Evolutionary conservation across 1,140 invertebrate species (phyloP).

Genomic region (Seison nebaliae): DNA sequence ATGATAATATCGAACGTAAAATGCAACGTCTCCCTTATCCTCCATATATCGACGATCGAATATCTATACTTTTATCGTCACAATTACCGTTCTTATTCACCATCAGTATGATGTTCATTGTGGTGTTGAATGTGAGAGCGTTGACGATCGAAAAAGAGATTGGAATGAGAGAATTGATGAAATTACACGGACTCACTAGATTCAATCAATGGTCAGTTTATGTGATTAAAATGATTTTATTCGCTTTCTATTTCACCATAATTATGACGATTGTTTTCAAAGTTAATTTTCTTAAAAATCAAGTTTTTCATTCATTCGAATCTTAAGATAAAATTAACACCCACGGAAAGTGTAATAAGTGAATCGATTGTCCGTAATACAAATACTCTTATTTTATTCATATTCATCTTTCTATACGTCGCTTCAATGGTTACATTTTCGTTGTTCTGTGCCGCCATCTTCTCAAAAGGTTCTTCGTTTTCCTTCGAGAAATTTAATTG

Average conservation of each 20-base stretch:
- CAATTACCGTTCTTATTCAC: conserved; percentile 33
- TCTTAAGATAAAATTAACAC: no score
- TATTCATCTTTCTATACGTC: conserved; percentile 10
- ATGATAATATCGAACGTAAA: conserved; percentile 15
- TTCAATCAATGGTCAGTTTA: conserved; percentile 57
- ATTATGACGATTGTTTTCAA: conserved; percentile 31
- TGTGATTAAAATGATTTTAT: conserved; percentile 47
- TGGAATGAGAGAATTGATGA: conserved; percentile 38
- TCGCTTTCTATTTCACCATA: conserved; percentile 36
- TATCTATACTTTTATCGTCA: conserved; percentile 29
- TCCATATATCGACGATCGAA: conserved; percentile 21
- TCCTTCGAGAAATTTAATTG: no score
- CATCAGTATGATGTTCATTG: conserved; percentile 38
- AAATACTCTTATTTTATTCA: conserved; percentile 30
- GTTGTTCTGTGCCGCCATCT: conserved; percentile 22
- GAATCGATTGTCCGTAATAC: conserved; percentile 32
- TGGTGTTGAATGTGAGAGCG: conserved; percentile 22
- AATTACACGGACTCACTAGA: conserved; percentile 53
- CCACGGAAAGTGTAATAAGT: conserved; percentile 11
- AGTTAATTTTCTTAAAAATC: conserved; percentile 15
- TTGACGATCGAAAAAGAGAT: conserved; percentile 24
- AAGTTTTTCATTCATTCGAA: no score
- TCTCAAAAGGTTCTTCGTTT: no score
- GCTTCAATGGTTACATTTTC: conserved; percentile 7
- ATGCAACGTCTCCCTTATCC: conserved; percentile 33